phyloP scores from a whole-genome alignment of 2,888 invertebrate species.

The Stramonita haemastoma region DNA sequence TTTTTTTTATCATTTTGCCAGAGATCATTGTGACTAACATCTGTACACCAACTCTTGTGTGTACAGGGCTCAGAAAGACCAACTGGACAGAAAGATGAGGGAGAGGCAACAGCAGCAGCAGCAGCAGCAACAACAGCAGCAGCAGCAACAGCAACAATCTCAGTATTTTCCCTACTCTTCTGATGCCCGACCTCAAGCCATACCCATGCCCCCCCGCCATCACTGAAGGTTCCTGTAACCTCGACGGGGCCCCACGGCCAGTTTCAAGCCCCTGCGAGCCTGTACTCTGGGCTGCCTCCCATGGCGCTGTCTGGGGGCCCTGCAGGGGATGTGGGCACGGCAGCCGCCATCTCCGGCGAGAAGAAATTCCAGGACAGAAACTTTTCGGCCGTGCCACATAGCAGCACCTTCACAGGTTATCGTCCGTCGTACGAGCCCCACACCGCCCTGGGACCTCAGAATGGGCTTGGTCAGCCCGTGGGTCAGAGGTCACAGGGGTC shows the following conservation, averaged over 20 bases:
- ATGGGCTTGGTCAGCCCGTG: neutral
- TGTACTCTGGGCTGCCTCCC: neutral
- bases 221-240: neutral
- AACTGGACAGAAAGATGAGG: conserved; percentile 60
- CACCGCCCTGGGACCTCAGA: neutral
- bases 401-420: neutral
- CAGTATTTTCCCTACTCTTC: neutral
- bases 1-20: no score
- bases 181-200: neutral
- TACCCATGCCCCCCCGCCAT: neutral
- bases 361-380: neutral
- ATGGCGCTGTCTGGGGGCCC: neutral
- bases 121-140: neutral
- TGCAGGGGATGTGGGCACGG: neutral
- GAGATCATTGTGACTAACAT: no score
- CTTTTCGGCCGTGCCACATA: neutral
- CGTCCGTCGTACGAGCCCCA: neutral
- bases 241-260: neutral
- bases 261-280: neutral
- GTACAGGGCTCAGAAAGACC: conserved; percentile 60
- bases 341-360: neutral
- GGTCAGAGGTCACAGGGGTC: neutral
- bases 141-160: neutral
- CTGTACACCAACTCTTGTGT: neutral
- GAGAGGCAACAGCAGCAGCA: conserved; percentile 53